phyloP scores from a whole-genome alignment of 64 coral and sea anemone genomes.

The Dendronephthya gigantea region DNA sequence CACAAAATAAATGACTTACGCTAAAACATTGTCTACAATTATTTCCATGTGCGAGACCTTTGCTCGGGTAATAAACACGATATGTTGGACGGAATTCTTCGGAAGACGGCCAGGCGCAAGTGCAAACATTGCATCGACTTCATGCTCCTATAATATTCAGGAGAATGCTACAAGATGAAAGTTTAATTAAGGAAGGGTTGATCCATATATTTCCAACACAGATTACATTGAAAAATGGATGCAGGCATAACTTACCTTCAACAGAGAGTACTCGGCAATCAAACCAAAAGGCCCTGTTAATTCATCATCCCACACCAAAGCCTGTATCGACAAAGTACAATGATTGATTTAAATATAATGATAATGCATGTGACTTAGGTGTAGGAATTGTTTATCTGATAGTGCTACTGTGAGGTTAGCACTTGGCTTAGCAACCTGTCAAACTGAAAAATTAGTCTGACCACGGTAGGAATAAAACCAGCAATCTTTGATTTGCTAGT shows the following conservation, averaged over 20 bases:
- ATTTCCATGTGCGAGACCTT: conserved; percentile 79
- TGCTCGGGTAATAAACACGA: conserved; percentile 92
- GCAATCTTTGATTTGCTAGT: too few relatives aligned
- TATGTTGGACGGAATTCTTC: conserved; percentile 60
- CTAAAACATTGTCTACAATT: conserved; percentile 84
- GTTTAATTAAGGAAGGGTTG: neutral
- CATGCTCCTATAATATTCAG: conserved; percentile 63
- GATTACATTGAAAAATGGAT: too few relatives aligned
- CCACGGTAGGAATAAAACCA: too few relatives aligned
- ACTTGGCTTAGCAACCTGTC: too few relatives aligned
- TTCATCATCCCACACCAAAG: conserved; percentile 90
- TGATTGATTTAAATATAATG: neutral
- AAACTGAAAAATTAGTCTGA: too few relatives aligned
- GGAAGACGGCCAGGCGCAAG: conserved; percentile 57
- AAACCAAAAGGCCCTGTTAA: conserved; percentile 89
- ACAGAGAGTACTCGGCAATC: conserved; percentile 74
- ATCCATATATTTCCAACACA: too few relatives aligned
- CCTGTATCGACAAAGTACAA: conserved; percentile 18
- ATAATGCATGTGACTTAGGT: too few relatives aligned
- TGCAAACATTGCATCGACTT: conserved; percentile 92
- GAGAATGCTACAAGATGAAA: neutral
- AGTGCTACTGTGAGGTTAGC: too few relatives aligned
- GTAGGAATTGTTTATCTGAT: too few relatives aligned
- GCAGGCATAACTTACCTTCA: conserved; percentile 63
- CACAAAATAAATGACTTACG: neutral